Percentiles rank a stretch among this genome's conserved stretches.
Conservation (phyloP, 2,113 vertebrate genomes). For the Columba livia region DNA sequence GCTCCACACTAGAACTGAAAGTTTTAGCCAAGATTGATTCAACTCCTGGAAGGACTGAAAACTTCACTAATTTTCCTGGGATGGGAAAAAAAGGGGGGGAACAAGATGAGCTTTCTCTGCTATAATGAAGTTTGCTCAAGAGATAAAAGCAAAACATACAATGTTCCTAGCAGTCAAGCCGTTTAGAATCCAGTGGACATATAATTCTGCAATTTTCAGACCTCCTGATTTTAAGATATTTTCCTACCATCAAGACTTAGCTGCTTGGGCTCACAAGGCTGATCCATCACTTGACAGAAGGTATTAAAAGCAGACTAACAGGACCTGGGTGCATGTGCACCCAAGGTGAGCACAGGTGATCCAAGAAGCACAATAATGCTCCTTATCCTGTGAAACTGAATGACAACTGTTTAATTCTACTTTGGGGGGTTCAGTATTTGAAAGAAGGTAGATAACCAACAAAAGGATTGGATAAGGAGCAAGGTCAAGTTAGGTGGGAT, state of each 20-base stretch:
- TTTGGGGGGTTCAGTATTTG: neutral
- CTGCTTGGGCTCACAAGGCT: neutral
- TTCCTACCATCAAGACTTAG: neutral
- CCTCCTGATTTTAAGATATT: neutral
- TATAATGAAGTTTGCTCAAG: neutral
- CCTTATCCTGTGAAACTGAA: neutral
- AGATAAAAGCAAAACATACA: neutral
- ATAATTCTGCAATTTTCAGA: neutral
- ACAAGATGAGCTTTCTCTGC: neutral
- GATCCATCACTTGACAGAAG: neutral
- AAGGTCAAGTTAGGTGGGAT: neutral
- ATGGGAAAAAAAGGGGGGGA: fast-evolving
- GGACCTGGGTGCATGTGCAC: neutral
- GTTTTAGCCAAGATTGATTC: neutral
- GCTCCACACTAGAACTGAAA: neutral
- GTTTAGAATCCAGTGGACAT: neutral
- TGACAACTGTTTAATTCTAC: neutral
- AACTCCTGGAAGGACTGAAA: neutral
- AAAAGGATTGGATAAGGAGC: neutral
- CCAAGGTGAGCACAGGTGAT: neutral
- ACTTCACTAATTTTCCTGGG: neutral
- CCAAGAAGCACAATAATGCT: neutral
- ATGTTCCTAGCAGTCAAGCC: neutral
- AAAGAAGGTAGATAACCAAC: neutral
- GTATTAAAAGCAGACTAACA: neutral